Evolutionary conservation across 2,797 vertebrate genomes (phyloP).

Genomic region (Propithecus deckenii): DNA sequence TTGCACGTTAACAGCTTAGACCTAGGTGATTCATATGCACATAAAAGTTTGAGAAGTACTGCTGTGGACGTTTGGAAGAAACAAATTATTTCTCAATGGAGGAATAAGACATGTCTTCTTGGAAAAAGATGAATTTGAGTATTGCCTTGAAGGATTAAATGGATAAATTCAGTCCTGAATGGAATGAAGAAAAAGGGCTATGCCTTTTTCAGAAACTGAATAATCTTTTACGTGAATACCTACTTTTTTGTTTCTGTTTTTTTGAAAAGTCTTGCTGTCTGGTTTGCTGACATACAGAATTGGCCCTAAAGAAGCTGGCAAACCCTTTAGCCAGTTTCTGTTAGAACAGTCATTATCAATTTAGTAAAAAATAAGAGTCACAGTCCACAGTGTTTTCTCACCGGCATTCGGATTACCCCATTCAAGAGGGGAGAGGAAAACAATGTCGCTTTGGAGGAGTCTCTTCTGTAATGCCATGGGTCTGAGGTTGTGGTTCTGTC

Average conservation of each 20-base stretch:
- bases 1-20: not conserved
- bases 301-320: not conserved
- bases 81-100: not conserved
- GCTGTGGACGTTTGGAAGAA: not conserved
- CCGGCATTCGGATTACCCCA: not conserved
- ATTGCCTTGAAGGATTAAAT: constrained; percentile 3
- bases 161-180: constrained; percentile 1
- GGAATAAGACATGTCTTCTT: not conserved
- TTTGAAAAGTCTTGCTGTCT: not conserved
- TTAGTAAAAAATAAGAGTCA: constrained; percentile 35
- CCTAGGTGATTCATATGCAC: not conserved
- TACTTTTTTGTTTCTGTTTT: not conserved
- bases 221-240: not conserved
- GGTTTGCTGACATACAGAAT: constrained; percentile 3
- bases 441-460: not conserved
- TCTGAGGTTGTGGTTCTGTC: not conserved
- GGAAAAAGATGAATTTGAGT: not conserved
- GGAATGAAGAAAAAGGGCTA: not conserved
- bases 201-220: not conserved
- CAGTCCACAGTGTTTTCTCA: not conserved
- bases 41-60: not conserved
- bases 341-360: constrained; percentile 35
- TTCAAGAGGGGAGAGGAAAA: not conserved
- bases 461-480: not conserved
- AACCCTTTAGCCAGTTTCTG: constrained; percentile 10